phyloP scores from a whole-genome alignment of 2,113 vertebrate genomes.

The Paramisgurnus dabryanus region DNA sequence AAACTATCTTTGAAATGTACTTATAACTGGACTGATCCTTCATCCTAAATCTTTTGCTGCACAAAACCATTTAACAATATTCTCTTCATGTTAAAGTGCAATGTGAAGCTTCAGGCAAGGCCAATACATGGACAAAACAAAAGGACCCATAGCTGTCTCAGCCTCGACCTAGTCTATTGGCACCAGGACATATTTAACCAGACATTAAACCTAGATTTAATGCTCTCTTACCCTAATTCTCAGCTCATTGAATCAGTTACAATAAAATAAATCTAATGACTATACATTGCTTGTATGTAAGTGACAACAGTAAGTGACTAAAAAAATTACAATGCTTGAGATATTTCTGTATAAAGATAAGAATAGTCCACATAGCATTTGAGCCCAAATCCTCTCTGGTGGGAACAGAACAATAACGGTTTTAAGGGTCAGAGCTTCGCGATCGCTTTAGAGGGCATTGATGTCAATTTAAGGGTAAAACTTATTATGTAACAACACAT shows the following conservation, averaged over 20 bases:
- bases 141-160: neutral
- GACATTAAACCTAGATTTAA: too few species aligned
- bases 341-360: neutral
- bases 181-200: neutral
- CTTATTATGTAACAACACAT: constrained; percentile 23
- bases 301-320: neutral
- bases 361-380: neutral
- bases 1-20: neutral
- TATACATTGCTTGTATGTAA: neutral
- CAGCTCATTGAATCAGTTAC: too few species aligned
- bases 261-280: too few species aligned
- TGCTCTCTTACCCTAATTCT: too few species aligned
- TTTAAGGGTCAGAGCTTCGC: neutral
- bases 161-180: neutral
- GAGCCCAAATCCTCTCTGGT: neutral
- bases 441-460: constrained; percentile 17
- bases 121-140: constrained; percentile 1
- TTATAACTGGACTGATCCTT: neutral
- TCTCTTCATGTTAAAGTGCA: neutral
- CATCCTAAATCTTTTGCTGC: neutral
- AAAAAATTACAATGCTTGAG: too few species aligned
- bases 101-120: neutral
- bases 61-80: neutral
- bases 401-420: neutral
- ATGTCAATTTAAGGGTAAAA: constrained; percentile 30